Evolutionary conservation across 2,113 vertebrate species (phyloP), one percentile per base, ranked within the genome.

Genomic region (Anguilla japonica): DNA sequence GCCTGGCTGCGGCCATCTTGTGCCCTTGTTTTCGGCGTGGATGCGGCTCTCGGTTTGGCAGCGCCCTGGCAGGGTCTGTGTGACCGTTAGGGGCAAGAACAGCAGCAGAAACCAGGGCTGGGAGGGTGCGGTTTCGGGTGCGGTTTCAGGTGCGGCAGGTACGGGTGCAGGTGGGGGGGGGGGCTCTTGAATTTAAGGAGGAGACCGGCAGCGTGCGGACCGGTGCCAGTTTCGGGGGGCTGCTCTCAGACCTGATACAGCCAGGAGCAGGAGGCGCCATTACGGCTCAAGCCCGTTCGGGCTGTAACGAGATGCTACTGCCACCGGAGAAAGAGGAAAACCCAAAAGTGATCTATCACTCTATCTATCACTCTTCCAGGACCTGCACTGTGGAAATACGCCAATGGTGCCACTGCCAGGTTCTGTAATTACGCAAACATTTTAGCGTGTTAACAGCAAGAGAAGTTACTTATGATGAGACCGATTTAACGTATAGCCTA

Each of bases 21-120:
- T 34, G 34, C 34, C 34, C 34, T 34, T 63, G 63, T 82, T 79
- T 46, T 83, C 3, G 39, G 60, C 15, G 79, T 56, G 67, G 81
- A 60, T 8, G 34, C 82, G 71, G 83, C 63, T 85, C 50, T 85
- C 83, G 81, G 50, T 87, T 88, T 53, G 46, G 67, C 46, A 67
- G 9, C 9, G 43, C 43, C 43, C 43, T 9, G 43, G 43, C 43
- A 1, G 43, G 4, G 4, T 46, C 43, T 1, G 43, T 46, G 43
- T 9, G 9, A 1, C 43, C 43, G 9, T 46, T 6, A 9, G n/a
- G 63, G 5, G 15, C 63, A 71, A 71, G 63, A 71, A 71, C 63
- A 71, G 22, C 6, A n/a, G 16, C 63, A 20, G 18, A 22, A 71
- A 71, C 4, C 26, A 20, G 63, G n/a, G 63, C 63, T 71, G 63